Percentiles rank a stretch among this genome's conserved stretches.
phyloP scores from a whole-genome alignment of 2,888 invertebrate genomes.

The Lobophora halterata region DNA sequence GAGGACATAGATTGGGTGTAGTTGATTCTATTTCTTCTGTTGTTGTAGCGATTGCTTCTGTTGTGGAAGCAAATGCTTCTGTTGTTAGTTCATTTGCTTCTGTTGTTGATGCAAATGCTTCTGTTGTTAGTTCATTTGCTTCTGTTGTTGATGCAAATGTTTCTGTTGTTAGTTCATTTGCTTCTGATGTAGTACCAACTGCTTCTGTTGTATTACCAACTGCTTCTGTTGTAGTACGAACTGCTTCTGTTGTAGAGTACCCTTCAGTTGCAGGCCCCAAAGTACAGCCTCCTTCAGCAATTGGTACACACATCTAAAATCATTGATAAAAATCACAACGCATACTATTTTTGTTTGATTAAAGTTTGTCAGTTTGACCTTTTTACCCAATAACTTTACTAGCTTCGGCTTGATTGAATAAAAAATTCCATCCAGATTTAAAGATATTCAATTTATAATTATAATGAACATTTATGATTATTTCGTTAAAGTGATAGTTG shows the following conservation, averaged over 20 bases:
- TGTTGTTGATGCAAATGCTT: background rate
- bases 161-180: background rate
- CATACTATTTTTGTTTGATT: too few relatives aligned
- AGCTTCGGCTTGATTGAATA: too few relatives aligned
- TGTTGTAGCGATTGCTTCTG: background rate
- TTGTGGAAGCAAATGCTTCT: background rate
- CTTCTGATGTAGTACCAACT: background rate
- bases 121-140: background rate
- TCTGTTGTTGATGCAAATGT: background rate
- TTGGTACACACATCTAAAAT: constrained; percentile 26
- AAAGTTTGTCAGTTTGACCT: too few relatives aligned
- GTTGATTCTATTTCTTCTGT: too few relatives aligned
- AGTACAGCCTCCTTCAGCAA: constrained; percentile 42
- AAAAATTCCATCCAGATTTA: too few relatives aligned
- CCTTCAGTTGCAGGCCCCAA: constrained; percentile 14
- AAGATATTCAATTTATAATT: too few relatives aligned
- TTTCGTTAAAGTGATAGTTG: too few relatives aligned
- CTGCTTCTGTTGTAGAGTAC: constrained; percentile 1
- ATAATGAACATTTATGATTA: too few relatives aligned
- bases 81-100: constrained; percentile 1
- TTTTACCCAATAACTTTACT: too few relatives aligned
- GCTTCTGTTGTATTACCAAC: constrained; percentile 4
- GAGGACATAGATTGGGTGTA: constrained; percentile 35
- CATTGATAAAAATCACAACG: too few relatives aligned
- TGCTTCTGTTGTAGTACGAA: background rate